phyloP scores from a whole-genome alignment of 2,113 vertebrate genomes.

The Poicephalus meyeri region DNA sequence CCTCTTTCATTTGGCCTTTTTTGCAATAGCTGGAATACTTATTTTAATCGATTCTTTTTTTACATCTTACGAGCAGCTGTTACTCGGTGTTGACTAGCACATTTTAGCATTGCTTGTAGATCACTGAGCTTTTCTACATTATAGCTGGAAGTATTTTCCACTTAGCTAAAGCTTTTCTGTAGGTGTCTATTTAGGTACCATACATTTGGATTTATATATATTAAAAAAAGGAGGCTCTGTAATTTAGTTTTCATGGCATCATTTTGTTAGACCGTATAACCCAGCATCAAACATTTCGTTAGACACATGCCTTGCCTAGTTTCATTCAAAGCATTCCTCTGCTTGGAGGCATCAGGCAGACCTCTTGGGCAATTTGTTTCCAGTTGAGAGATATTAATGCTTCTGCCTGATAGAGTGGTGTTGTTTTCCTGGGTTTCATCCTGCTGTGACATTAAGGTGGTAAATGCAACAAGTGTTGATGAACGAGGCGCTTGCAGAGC shows the following conservation, averaged over 20 bases:
- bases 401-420: slow-evolving; percentile 30
- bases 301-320: background rate
- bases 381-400: background rate
- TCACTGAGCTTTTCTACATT: background rate
- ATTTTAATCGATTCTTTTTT: slow-evolving; percentile 42
- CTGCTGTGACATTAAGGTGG: background rate
- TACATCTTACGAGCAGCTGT: slow-evolving; percentile 39
- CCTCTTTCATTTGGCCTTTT: slow-evolving; percentile 9
- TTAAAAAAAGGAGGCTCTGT: background rate
- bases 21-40: slow-evolving; percentile 48
- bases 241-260: background rate
- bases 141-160: background rate
- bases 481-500: background rate
- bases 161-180: background rate
- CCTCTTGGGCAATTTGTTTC: slow-evolving; percentile 41
- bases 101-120: slow-evolving; percentile 1
- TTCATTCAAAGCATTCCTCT: background rate
- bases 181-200: background rate
- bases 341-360: slow-evolving; percentile 21
- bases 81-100: slow-evolving; percentile 35
- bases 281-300: slow-evolving; percentile 14
- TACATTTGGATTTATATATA: background rate
- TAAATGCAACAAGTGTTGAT: slow-evolving; percentile 19
- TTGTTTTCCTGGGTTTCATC: slow-evolving; percentile 37
- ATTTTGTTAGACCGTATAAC: slow-evolving; percentile 28